A percentile compares a stretch with the other conserved stretches of the same genome.
These are phyloP conservation scores for Apeltes quadracus DNA, from an alignment of 2,113 vertebrate genomes.

Conservation along the genomic window DNA sequence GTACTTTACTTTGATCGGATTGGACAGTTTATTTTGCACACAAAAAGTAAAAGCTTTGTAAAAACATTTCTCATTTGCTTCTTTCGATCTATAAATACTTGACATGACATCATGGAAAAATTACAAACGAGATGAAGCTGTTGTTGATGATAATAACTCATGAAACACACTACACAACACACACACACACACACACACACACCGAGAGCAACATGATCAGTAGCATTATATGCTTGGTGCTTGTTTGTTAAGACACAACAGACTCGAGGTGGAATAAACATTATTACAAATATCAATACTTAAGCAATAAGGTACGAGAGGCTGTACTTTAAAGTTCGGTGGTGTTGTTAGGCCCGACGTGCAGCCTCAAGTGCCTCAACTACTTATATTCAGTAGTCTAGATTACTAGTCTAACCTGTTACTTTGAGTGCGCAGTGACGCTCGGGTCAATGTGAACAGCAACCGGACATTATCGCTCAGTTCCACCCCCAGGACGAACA, in stretches of 20 bases:
- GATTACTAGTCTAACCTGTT: too few relatives aligned
- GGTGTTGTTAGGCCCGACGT: too few relatives aligned
- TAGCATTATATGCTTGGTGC: background rate
- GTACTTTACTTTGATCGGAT: too few relatives aligned
- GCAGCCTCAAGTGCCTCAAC: too few relatives aligned
- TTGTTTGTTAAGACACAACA: background rate
- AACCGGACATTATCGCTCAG: conserved; percentile 6
- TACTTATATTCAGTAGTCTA: too few relatives aligned
- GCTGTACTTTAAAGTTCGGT: too few relatives aligned
- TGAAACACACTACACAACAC: background rate
- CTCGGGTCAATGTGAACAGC: too few relatives aligned
- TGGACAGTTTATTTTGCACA: too few relatives aligned
- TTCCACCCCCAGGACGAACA: background rate
- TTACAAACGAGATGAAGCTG: background rate
- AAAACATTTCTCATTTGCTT: too few relatives aligned
- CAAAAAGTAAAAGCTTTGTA: too few relatives aligned
- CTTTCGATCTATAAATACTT: background rate
- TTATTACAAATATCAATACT: background rate
- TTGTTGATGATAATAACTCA: background rate
- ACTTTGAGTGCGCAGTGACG: too few relatives aligned
- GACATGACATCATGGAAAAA: background rate
- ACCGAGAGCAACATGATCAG: conserved; percentile 2
- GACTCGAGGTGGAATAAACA: background rate
- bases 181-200: conserved; percentile 18
- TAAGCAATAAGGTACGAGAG: too few relatives aligned